Evolutionary conservation across 2,797 vertebrate species (phyloP), one percentile per base, ranked within the genome.

Genomic region (Chromobotia macracanthus): DNA sequence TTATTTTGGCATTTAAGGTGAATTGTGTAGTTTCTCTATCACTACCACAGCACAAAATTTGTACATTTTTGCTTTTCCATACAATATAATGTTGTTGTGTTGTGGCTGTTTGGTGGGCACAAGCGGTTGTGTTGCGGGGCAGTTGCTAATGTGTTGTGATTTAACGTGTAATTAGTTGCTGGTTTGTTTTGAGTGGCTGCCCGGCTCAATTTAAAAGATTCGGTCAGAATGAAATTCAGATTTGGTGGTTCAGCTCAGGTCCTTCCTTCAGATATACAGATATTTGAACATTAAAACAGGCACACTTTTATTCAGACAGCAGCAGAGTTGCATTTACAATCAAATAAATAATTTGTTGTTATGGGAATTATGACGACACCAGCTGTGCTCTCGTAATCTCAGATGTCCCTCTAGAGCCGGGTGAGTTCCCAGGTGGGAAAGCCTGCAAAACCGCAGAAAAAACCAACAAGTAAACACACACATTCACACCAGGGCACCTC

Each of bases 401-500:
- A 61, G 68, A 68, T 19, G 19, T 77, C 75, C 75, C 64, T 72
- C 38, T 23, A 79, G 70, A 38, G 21, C 76, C n/a, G 2, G 35
- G 1, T 2, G 48, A 55, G 41, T 63, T 18, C 56, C 61, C 76
- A 61, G 76, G 41, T 78, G 77, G 77, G 50, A 72, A 35, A 63
- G 65, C 46, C 69, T 11, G 44, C 66, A 58, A 75, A 70, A 70
- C 41, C 68, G 66, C 31, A 68, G 67, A 80, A 70, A 80, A 70
- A 50, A 73, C 16, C 53, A 38, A 61, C 50, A 61, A 70, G 84
- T 73, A 79, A 83, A 80, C 85, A 77, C 72, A 58, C 80, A 75
- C 79, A 80, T 80, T 53, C 70, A 76, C 91, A 92, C 88, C 84
- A 89, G 93, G 86, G 87, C 83, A 84, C 85, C 82, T 84, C 68